Evolutionary conservation across 2,113 vertebrate species (phyloP), one percentile per base, ranked within the genome.

Genomic region (Chaetops frenatus): DNA sequence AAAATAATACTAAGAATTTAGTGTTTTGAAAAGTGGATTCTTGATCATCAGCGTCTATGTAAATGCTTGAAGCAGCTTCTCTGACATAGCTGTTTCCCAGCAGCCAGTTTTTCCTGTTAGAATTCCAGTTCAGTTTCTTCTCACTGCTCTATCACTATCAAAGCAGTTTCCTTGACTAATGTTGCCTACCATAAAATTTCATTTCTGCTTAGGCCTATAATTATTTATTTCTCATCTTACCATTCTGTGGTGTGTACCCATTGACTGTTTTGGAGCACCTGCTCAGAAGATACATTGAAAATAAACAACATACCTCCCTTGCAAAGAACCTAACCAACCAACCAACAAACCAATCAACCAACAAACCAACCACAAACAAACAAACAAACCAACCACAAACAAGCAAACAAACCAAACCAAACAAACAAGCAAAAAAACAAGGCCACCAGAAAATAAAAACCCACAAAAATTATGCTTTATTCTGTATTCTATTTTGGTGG

Each of bases 171-270:
- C 22, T 42, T 50, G 15, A 35, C 35, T 67, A 74, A 60, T 28
- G 10, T 3, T 45, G 25, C 11, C 6, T 64, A 18, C 14, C 6
- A 45, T 19, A 27, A 80, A 42, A 62, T 58, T 79, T 67, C 1
- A 71, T 76, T 62, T 88, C 54, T 88, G 5, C 33, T 47, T 58
- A 56, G 18, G 7, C 6, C 51, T 80, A 29, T 44, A 83, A 33
- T 54, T 44, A 62, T 8, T 8, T 64, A 56, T 33, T 76, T 76
- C 12, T 20, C 4, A 18, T 38, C 11, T 64, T 15, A 38, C 6
- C 5, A 18, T 67, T 60, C 10, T 76, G 5, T 74, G 16, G 7
- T 2, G 0, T 5, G 6, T 29, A 82, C 4, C 7, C 21, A 21
- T 2, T 50, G 33, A 51, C 6, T 15, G 62, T 81, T 82, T 62